phyloP scores from a whole-genome alignment of 2,797 vertebrate genomes.

The Aselliscus stoliczkanus region DNA sequence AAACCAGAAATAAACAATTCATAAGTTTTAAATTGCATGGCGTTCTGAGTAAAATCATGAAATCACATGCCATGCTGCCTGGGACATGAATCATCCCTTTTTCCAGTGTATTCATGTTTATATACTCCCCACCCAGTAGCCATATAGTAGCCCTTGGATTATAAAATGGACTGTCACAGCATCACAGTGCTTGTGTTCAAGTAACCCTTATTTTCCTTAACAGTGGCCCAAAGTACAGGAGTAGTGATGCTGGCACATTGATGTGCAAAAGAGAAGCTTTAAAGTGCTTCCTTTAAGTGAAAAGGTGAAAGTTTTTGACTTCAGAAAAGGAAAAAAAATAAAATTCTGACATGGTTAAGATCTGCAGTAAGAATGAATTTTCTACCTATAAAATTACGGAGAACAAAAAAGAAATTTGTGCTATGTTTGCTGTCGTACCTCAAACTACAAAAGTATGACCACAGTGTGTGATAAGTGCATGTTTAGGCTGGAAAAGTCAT shows the following conservation, averaged over 20 bases:
- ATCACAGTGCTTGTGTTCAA: not conserved
- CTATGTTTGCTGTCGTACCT: not conserved
- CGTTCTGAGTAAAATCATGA: not conserved
- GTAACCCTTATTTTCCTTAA: not conserved
- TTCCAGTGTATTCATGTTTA: not conserved
- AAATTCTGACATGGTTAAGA: not conserved
- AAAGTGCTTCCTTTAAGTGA: not conserved
- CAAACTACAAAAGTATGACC: not conserved
- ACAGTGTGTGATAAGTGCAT: too few relatives aligned
- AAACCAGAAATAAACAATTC: not conserved
- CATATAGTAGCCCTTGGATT: not conserved
- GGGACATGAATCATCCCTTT: too few relatives aligned
- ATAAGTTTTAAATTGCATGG: not conserved
- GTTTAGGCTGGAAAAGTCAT: not conserved
- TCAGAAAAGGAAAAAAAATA: not conserved
- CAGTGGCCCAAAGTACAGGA: not conserved
- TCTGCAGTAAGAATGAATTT: not conserved
- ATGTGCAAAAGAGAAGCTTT: not conserved
- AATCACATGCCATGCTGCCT: too few relatives aligned
- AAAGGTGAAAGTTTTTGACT: not conserved
- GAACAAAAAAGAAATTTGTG: not conserved
- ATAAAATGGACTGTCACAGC: not conserved
- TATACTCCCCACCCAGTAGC: not conserved
- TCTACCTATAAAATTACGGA: not conserved
- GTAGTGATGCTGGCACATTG: not conserved